A percentile compares a stretch with the other conserved stretches of the same genome.
phyloP scores from a whole-genome alignment of 2,888 invertebrate genomes.

The Eristalis arbustorum region DNA sequence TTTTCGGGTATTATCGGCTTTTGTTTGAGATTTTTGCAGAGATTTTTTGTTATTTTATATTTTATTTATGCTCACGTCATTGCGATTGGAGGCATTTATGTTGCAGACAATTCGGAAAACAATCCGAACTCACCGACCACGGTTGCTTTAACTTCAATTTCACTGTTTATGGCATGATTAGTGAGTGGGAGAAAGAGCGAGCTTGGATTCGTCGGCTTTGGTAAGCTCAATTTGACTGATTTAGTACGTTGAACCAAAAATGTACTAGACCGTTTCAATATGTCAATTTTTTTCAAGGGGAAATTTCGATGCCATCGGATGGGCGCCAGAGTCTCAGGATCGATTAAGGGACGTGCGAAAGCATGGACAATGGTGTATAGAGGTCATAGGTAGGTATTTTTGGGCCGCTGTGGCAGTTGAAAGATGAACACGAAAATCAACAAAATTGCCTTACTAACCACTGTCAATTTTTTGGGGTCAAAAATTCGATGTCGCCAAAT shows the following conservation, averaged over 20 bases:
- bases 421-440: too few species aligned
- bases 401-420: too few species aligned
- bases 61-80: not conserved
- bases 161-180: not conserved
- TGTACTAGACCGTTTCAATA: not conserved
- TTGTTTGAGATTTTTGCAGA: not conserved
- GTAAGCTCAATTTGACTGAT: not conserved
- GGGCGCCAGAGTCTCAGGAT: too few species aligned
- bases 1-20: constrained; percentile 10
- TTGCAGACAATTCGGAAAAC: not conserved
- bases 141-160: not conserved
- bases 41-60: not conserved
- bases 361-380: too few species aligned
- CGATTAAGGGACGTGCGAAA: too few species aligned
- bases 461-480: too few species aligned
- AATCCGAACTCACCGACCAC: not conserved
- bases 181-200: not conserved
- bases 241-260: not conserved
- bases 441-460: too few species aligned
- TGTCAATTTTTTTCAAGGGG: too few species aligned
- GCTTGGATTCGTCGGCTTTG: not conserved
- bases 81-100: not conserved
- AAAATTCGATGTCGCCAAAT: too few species aligned
- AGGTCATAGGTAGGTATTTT: too few species aligned
- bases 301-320: too few species aligned